Evolutionary conservation across 2,113 vertebrate genomes (phyloP).

Genomic region (Chauna torquata): DNA sequence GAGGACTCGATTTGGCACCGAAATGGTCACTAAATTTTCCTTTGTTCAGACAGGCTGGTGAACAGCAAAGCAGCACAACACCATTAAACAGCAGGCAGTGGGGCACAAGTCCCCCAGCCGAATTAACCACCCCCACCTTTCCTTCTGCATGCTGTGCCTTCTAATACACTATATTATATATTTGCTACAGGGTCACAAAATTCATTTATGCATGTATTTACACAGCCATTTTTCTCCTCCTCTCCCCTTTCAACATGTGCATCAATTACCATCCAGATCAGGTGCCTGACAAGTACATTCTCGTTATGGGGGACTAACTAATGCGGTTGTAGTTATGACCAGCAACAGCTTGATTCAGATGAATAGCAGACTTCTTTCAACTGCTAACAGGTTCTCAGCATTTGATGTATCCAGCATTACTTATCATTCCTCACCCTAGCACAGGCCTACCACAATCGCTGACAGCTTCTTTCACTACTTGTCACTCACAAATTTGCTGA

Average conservation of each 20-base stretch:
- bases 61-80: background rate
- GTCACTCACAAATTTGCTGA: background rate
- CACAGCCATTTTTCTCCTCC: background rate
- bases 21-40: rapidly evolving
- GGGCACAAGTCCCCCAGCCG: background rate
- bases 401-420: background rate
- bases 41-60: background rate
- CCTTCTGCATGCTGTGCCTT: background rate
- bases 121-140: background rate
- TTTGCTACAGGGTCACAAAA: background rate
- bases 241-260: background rate
- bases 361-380: background rate
- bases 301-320: background rate
- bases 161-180: rapidly evolving
- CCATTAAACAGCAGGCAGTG: background rate
- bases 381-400: background rate
- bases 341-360: background rate
- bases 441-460: background rate
- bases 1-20: background rate
- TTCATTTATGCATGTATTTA: no score
- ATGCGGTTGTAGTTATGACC: background rate
- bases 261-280: background rate
- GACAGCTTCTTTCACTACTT: background rate
- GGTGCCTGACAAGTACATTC: background rate
- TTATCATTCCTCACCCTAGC: background rate